phyloP scores from a whole-genome alignment of 2,888 invertebrate genomes.

The Esperia sulphurella region DNA sequence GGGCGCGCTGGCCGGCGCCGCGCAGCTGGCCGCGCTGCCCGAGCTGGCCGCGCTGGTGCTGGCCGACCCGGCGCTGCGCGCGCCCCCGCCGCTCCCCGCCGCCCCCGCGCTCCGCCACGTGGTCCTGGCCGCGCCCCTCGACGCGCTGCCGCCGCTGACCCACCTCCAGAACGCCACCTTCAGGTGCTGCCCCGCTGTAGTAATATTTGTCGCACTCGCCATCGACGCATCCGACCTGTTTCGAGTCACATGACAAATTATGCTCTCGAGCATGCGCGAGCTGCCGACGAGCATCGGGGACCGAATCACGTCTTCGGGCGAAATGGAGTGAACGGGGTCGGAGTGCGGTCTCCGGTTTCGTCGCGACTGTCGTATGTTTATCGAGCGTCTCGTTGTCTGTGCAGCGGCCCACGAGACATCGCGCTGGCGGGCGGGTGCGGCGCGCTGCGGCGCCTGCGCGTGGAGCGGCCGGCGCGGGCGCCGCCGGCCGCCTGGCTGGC shows the following conservation, averaged over 20 bases:
- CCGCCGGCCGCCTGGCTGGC: conserved; percentile 6
- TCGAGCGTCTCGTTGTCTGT: no score
- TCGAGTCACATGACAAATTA: no score
- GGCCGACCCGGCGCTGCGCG: conserved; percentile 14
- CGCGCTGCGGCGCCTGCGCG: conserved; percentile 2
- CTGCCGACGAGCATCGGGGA: no score
- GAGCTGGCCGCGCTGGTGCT: conserved; percentile 10
- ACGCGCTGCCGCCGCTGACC: conserved; percentile 9
- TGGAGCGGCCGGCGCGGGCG: neutral
- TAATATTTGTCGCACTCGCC: no score
- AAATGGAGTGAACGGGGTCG: no score
- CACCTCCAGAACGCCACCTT: conserved; percentile 12
- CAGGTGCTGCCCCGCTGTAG: neutral
- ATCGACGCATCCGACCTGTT: no score
- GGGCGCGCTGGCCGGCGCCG: conserved; percentile 6
- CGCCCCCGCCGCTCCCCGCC: conserved; percentile 10
- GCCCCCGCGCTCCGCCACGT: conserved; percentile 3
- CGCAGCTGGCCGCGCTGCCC: conserved; percentile 8
- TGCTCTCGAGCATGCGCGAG: no score
- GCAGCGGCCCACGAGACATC: conserved; percentile 8
- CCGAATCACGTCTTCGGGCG: no score
- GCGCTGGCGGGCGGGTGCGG: conserved; percentile 11
- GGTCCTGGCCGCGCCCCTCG: conserved; percentile 13
- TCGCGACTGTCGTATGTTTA: no score
- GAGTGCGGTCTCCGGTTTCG: no score